A percentile compares a stretch with the other conserved stretches of the same genome.
phyloP scores from a whole-genome alignment of 2,113 vertebrate genomes.

The Ceuthmochares aereus region DNA sequence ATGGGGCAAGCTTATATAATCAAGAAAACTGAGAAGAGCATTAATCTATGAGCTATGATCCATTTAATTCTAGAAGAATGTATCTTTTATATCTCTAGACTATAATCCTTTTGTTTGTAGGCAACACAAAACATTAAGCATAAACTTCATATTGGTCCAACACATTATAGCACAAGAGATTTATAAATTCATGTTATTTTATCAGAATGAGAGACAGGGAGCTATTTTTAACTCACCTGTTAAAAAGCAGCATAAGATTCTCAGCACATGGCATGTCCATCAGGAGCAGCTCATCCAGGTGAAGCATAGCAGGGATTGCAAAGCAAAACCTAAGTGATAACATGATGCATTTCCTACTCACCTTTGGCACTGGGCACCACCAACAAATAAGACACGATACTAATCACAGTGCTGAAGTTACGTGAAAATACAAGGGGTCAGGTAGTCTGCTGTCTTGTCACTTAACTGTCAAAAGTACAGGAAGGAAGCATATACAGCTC shows the following conservation, averaged over 20 bases:
- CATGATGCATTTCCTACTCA: neutral
- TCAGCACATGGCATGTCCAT: neutral
- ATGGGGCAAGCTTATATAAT: neutral
- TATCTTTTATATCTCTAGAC: neutral
- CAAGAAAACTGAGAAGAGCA: neutral
- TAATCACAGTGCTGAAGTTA: neutral
- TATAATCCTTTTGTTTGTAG: neutral
- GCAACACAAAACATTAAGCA: neutral
- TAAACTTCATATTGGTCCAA: neutral
- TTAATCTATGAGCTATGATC: neutral
- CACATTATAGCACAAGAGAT: neutral
- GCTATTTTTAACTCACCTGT: neutral
- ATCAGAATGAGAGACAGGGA: neutral
- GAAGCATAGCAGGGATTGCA: fast-evolving
- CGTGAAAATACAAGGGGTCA: neutral
- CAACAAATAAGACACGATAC: fast-evolving
- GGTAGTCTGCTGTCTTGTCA: neutral
- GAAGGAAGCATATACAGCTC: neutral
- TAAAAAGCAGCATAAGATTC: neutral
- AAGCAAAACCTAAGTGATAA: neutral
- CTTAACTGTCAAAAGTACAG: neutral
- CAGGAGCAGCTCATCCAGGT: fast-evolving
- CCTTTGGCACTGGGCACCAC: neutral
- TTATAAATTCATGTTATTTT: neutral
- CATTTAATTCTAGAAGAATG: neutral